Evolutionary conservation across 1,140 invertebrate species (phyloP).

Genomic region (Lithobius niger): DNA sequence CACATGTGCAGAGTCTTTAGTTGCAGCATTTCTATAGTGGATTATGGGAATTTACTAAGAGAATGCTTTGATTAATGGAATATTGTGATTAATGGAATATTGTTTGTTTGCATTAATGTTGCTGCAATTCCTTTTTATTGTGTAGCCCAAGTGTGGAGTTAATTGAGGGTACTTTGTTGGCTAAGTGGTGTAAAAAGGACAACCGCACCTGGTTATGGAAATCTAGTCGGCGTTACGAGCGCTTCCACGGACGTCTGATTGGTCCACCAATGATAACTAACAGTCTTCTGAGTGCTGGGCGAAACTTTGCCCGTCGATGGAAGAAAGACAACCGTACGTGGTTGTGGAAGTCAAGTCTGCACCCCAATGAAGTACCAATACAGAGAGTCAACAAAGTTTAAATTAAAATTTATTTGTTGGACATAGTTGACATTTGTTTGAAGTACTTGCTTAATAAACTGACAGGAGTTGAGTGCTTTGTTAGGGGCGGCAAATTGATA

Average conservation of each 20-base stretch:
- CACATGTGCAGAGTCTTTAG: too few species aligned
- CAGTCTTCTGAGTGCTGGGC: neutral
- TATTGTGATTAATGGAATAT: too few species aligned
- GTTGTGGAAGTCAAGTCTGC: constrained; percentile 13
- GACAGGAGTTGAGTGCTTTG: too few species aligned
- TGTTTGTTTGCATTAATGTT: neutral
- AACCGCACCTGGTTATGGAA: constrained; percentile 7
- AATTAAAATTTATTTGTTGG: too few species aligned
- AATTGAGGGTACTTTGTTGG: neutral
- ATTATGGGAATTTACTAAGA: too few species aligned
- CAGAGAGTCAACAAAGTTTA: too few species aligned
- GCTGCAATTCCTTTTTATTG: neutral
- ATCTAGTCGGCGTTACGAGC: neutral
- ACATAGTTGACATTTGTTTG: too few species aligned
- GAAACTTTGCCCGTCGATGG: neutral
- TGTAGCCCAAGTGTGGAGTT: constrained; percentile 6
- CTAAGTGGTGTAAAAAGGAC: constrained; percentile 9
- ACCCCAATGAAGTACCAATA: too few species aligned
- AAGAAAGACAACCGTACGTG: constrained; percentile 11
- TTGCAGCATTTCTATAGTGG: too few species aligned
- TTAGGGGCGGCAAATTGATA: too few species aligned
- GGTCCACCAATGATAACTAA: neutral
- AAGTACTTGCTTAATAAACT: too few species aligned
- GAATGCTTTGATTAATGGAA: too few species aligned
- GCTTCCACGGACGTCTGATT: neutral